Conservation (phyloP, 2,797 vertebrate species). For the Cirrhinus mrigala region DNA sequence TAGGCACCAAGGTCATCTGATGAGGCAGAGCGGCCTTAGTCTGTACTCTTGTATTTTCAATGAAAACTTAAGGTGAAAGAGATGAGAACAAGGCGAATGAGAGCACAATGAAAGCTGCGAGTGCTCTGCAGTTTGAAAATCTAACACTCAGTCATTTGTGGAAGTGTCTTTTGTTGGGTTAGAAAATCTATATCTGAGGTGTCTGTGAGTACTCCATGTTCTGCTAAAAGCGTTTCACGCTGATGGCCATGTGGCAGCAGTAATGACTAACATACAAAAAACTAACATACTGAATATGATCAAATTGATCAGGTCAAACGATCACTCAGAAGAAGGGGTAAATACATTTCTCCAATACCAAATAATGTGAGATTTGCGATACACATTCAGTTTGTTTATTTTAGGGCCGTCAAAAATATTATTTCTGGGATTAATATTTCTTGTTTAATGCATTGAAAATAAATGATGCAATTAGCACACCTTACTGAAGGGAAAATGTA, state of each 20-base stretch:
- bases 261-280: slow-evolving; percentile 8
- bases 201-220: not conserved
- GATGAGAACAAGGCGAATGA: slow-evolving; percentile 26
- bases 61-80: slow-evolving; percentile 11
- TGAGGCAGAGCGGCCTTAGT: not conserved
- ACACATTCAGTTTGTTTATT: not conserved
- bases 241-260: not conserved
- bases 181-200: slow-evolving; percentile 7
- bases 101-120: slow-evolving; percentile 2
- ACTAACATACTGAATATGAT: too few species aligned
- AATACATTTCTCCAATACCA: not conserved
- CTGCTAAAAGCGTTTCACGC: not conserved
- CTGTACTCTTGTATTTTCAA: not conserved
- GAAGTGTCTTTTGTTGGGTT: slow-evolving; percentile 1
- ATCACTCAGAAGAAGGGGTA: slow-evolving; percentile 1
- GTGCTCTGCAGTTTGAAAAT: not conserved
- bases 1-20: not conserved
- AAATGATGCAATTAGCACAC: too few species aligned
- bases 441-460: too few species aligned
- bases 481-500: too few species aligned
- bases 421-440: too few species aligned
- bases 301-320: not conserved
- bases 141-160: not conserved
- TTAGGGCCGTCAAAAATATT: not conserved
- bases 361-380: not conserved